These are phyloP conservation scores for Clarias pachynema DNA, from an alignment of 2,797 vertebrate genomes.

Conservation along the genomic window DNA sequence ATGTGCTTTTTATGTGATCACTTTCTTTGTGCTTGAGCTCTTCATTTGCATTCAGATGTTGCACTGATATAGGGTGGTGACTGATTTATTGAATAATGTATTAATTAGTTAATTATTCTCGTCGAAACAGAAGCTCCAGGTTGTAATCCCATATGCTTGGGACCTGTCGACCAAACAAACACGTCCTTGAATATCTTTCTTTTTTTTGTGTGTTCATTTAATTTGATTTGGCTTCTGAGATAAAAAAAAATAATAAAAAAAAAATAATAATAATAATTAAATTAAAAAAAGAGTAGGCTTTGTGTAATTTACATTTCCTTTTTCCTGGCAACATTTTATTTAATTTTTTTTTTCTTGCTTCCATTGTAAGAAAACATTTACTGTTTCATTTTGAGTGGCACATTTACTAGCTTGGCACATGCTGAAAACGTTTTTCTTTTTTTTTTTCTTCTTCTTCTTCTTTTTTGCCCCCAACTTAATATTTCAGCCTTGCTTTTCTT, in stretches of 20 bases:
- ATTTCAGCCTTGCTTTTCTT: not conserved
- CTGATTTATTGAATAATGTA: conserved; percentile 55
- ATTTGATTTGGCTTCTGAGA: conserved; percentile 40
- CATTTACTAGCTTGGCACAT: conserved; percentile 29
- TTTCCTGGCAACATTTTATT: conserved; percentile 18
- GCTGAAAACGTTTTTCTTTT: conserved; percentile 6
- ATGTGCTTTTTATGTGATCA: not conserved
- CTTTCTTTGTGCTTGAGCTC: conserved; percentile 21
- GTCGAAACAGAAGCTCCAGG: conserved; percentile 52
- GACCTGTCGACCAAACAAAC: conserved; percentile 33
- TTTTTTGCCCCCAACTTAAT: not conserved
- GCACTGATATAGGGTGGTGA: conserved; percentile 29
- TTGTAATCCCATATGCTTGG: conserved; percentile 48
- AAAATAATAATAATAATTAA: too few relatives aligned
- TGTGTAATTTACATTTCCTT: conserved; percentile 29
- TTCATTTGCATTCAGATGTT: conserved; percentile 50
- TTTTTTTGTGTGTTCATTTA: conserved; percentile 23
- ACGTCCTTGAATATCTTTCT: conserved; percentile 31
- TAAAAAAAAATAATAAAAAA: too few relatives aligned
- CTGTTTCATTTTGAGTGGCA: conserved; percentile 2
- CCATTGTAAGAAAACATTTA: conserved; percentile 24
- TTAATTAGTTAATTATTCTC: conserved; percentile 60
- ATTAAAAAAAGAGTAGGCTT: conserved; percentile 30
- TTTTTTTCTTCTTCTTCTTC: too few relatives aligned
- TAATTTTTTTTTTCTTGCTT: conserved; percentile 22